These are phyloP conservation scores for Grallaria varia DNA, from an alignment of 2,113 vertebrate genomes.

Conservation along the genomic window DNA sequence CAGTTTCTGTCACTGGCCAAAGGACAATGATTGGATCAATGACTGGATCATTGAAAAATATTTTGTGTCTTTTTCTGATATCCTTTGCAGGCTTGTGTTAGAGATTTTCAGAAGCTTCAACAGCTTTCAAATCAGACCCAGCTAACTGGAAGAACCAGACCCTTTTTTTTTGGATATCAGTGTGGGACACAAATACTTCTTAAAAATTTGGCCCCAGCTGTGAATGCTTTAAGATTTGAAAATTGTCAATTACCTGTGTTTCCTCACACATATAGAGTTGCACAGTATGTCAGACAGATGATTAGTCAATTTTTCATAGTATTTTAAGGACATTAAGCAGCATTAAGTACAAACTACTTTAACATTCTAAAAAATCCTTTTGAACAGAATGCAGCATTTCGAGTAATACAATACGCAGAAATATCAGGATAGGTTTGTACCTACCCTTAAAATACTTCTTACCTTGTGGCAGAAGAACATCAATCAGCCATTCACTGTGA, in stretches of 20 bases:
- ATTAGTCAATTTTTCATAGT: background rate
- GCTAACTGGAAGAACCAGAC: background rate
- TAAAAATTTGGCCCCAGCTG: background rate
- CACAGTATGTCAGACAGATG: background rate
- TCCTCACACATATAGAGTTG: background rate
- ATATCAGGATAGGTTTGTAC: constrained; percentile 30
- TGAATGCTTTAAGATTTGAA: background rate
- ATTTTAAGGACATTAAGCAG: background rate
- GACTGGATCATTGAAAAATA: background rate
- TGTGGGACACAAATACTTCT: background rate
- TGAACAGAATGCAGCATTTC: background rate
- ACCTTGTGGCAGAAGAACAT: constrained; percentile 99
- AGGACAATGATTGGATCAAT: background rate
- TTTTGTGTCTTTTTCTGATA: background rate
- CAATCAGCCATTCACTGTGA: constrained; percentile 96
- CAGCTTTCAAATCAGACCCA: background rate
- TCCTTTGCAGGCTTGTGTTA: background rate
- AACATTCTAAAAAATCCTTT: background rate
- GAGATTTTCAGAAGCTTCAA: background rate
- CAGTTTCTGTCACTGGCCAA: background rate
- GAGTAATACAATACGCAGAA: background rate
- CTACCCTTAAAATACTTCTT: constrained; percentile 69
- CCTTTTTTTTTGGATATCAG: background rate
- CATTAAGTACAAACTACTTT: background rate
- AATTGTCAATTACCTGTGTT: background rate